Conservation (phyloP, 2,888 invertebrate genomes). For the Crossocerus cetratus region DNA sequence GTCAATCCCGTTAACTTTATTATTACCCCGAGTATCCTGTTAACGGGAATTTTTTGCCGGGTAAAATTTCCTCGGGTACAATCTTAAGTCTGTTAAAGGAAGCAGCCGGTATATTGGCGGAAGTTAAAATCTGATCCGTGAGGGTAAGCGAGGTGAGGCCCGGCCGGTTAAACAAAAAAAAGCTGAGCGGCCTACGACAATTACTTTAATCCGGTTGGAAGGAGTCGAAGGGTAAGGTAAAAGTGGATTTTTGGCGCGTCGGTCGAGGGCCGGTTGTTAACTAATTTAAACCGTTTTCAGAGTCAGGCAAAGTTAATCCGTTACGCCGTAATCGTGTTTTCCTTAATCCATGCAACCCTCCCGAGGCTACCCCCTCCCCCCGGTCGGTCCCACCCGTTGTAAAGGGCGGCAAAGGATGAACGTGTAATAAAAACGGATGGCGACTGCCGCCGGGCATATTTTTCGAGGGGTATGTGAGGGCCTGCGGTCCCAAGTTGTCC, state of each 20-base stretch:
- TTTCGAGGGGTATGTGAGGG: background rate
- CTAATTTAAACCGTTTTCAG: slow-evolving; percentile 57
- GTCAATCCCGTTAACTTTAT: no score
- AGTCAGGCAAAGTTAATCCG: slow-evolving; percentile 69
- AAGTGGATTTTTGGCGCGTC: slow-evolving; percentile 15
- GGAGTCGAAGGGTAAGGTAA: background rate
- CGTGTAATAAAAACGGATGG: slow-evolving; percentile 32
- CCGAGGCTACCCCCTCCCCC: no score
- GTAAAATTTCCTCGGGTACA: no score
- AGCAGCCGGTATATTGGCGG: no score
- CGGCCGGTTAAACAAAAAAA: slow-evolving; percentile 17
- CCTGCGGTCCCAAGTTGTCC: background rate
- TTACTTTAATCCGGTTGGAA: slow-evolving; percentile 28
- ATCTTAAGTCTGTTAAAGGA: no score
- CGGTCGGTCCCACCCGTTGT: slow-evolving; percentile 14
- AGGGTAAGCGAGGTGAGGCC: background rate
- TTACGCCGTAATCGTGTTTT: slow-evolving; percentile 64
- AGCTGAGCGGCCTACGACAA: background rate
- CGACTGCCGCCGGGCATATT: slow-evolving; percentile 9
- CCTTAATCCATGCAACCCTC: slow-evolving; percentile 24
- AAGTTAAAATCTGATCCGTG: background rate
- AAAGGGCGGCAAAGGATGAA: slow-evolving; percentile 11
- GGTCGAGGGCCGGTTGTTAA: slow-evolving; percentile 49
- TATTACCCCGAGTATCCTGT: no score
- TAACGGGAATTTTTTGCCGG: background rate